Percentiles rank a stretch among this genome's conserved stretches.
Evolutionary conservation across 2,797 vertebrate species (phyloP).

Genomic region (Falco naumanni): DNA sequence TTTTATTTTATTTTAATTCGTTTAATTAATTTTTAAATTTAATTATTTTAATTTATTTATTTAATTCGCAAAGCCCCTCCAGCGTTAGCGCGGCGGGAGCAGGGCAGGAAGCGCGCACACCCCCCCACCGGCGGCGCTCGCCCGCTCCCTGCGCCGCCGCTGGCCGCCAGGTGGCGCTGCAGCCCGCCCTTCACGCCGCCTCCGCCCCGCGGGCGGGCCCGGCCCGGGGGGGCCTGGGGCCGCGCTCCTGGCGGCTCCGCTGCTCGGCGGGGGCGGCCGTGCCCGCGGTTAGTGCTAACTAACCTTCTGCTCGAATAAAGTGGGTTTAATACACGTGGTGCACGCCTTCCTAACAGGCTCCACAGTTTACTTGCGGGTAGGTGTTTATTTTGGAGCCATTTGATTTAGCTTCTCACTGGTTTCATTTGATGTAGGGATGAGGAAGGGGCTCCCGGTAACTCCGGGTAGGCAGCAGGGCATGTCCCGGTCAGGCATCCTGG

Average conservation of each 20-base stretch:
- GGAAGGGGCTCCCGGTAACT: not conserved
- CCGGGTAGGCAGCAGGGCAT: not conserved
- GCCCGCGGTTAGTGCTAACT: not conserved
- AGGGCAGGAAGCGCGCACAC: not conserved
- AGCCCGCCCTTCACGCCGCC: not conserved
- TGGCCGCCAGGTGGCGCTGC: conserved; percentile 24
- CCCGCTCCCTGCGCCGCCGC: too few species aligned
- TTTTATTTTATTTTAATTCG: not conserved
- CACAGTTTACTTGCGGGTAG: not conserved
- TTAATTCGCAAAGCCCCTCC: not conserved
- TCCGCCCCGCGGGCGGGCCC: not conserved
- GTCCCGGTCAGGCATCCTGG: fast-evolving
- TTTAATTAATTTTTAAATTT: too few species aligned
- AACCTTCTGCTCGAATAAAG: not conserved
- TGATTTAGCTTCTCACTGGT: not conserved
- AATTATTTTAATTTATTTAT: not conserved
- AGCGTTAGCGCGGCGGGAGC: not conserved
- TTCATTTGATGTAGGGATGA: not conserved
- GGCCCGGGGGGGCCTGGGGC: too few species aligned
- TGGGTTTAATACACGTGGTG: not conserved
- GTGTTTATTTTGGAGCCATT: not conserved
- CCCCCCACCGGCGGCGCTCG: not conserved
- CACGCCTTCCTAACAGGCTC: not conserved
- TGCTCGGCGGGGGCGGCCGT: not conserved
- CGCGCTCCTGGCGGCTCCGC: not conserved